These are phyloP conservation scores for Drosophila infuscata DNA, from an alignment of 2,888 invertebrate species.

Conservation along the genomic window DNA sequence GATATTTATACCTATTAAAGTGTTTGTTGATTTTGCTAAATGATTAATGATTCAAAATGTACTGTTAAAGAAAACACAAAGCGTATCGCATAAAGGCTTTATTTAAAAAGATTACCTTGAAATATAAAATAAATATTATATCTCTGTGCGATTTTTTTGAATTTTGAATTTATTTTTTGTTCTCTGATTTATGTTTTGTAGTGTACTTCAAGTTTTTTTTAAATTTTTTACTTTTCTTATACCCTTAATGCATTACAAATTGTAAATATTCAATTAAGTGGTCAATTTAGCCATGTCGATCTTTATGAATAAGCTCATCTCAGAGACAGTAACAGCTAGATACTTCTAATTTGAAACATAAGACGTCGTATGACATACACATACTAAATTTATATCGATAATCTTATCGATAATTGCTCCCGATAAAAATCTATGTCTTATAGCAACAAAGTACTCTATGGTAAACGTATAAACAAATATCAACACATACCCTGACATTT, in stretches of 20 bases:
- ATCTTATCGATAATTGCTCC: not conserved
- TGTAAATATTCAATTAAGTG: not conserved
- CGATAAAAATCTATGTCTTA: not conserved
- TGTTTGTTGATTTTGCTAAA: constrained; percentile 23
- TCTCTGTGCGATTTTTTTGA: constrained; percentile 37
- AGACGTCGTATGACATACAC: too few relatives aligned
- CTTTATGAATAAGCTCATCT: not conserved
- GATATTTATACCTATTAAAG: not conserved
- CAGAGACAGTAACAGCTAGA: not conserved
- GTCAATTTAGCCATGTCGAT: not conserved
- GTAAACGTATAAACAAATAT: not conserved
- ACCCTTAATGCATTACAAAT: not conserved
- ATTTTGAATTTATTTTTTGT: too few relatives aligned
- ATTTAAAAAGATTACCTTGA: constrained; percentile 35
- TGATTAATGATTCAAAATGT: constrained; percentile 49
- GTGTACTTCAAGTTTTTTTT: not conserved
- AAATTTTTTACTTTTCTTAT: not conserved
- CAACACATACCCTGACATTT: too few relatives aligned
- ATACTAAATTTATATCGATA: not conserved
- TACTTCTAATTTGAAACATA: not conserved
- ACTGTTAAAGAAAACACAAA: constrained; percentile 24
- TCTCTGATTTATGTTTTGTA: not conserved
- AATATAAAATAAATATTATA: constrained; percentile 16
- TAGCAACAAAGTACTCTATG: not conserved
- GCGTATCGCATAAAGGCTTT: constrained; percentile 21